Conservation (phyloP, 2,113 vertebrate genomes). For the Pituophis catenifer region DNA sequence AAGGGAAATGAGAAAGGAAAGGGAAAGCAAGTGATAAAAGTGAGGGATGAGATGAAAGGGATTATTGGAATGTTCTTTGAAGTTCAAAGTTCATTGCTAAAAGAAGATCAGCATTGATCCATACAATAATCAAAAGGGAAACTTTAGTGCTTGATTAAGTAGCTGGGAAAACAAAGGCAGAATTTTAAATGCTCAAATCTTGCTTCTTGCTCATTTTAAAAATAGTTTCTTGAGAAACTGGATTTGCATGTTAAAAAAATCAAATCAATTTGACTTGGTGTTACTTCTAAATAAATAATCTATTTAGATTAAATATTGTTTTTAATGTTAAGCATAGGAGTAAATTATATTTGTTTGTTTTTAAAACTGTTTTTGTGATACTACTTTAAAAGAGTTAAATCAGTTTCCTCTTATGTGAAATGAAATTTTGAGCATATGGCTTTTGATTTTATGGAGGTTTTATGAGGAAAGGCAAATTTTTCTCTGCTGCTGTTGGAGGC, state of each 20-base stretch:
- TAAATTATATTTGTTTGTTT: slow-evolving; percentile 38
- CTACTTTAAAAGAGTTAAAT: slow-evolving; percentile 57
- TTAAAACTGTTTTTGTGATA: slow-evolving; percentile 49
- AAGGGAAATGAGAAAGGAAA: not conserved
- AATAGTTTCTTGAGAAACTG: not conserved
- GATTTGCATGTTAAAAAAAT: slow-evolving; percentile 3
- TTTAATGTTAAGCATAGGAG: slow-evolving; percentile 12
- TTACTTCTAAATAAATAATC: slow-evolving; percentile 31
- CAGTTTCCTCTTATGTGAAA: slow-evolving; percentile 57
- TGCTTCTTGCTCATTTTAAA: not conserved
- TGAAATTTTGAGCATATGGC: slow-evolving; percentile 62
- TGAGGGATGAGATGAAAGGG: not conserved
- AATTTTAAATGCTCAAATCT: not conserved
- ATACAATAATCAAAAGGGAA: not conserved
- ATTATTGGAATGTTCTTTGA: not conserved
- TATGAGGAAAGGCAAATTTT: slow-evolving; percentile 53
- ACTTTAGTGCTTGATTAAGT: not conserved
- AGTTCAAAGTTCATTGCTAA: not conserved
- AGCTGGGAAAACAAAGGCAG: not conserved
- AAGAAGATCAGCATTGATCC: not conserved
- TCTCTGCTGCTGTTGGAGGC: slow-evolving; percentile 41
- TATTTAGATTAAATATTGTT: slow-evolving; percentile 31
- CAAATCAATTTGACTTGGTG: not conserved
- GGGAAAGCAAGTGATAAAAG: not conserved
- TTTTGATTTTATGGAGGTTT: slow-evolving; percentile 50